These are phyloP conservation scores for Brotula barbata DNA, from an alignment of 2,797 vertebrate species.

Conservation along the genomic window DNA sequence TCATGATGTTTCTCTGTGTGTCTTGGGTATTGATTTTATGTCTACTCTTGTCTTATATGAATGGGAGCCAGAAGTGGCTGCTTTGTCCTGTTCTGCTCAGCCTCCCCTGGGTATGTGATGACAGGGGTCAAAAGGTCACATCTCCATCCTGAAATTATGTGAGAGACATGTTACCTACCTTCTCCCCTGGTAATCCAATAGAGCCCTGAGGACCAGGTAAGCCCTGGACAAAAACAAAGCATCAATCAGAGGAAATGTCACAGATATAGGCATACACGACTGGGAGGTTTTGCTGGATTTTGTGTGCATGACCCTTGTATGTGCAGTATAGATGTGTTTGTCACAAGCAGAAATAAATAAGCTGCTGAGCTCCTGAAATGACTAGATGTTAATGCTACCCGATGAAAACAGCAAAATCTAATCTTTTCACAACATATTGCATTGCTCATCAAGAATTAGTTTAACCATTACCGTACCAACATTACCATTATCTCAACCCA, in stretches of 20 bases:
- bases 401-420: constrained; percentile 5
- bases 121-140: constrained; percentile 58
- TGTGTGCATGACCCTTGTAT: too few species aligned
- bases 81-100: constrained; percentile 29
- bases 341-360: too few species aligned
- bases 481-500: background rate
- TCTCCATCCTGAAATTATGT: constrained; percentile 61
- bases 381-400: constrained; percentile 7
- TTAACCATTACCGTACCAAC: constrained; percentile 11
- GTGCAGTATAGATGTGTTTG: too few species aligned
- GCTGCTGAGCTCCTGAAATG: too few species aligned
- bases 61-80: constrained; percentile 45
- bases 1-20: constrained; percentile 54
- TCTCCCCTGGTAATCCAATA: constrained; percentile 90
- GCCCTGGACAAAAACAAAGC: constrained; percentile 79
- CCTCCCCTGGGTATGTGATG: constrained; percentile 49
- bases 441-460: background rate
- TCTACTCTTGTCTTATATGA: constrained; percentile 52
- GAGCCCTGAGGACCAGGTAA: constrained; percentile 88
- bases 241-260: constrained; percentile 61
- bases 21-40: constrained; percentile 73
- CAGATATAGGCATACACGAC: constrained; percentile 4
- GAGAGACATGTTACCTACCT: constrained; percentile 78
- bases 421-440: background rate
- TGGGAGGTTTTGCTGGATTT: constrained; percentile 1